phyloP scores from a whole-genome alignment of 2,113 vertebrate genomes.

The Sitta europaea region DNA sequence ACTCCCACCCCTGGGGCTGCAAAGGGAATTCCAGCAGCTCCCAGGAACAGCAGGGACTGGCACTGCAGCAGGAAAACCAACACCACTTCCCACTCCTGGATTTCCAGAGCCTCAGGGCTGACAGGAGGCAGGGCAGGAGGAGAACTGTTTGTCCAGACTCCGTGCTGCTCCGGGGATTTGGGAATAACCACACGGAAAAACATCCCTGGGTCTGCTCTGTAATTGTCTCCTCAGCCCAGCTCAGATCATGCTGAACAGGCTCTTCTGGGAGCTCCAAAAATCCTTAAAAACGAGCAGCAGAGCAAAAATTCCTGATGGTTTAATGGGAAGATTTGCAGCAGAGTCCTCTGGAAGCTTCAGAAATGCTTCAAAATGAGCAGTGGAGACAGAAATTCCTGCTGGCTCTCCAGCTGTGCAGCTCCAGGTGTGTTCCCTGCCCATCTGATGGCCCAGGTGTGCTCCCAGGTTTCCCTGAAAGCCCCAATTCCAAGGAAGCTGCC shows the following conservation, averaged over 20 bases:
- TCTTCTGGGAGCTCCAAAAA: neutral
- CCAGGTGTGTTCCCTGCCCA: fast-evolving
- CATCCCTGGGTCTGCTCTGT: neutral
- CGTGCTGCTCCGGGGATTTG: neutral
- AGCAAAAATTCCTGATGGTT: neutral
- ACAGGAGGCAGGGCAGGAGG: neutral
- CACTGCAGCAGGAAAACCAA: neutral
- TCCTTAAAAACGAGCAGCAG: neutral
- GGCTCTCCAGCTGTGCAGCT: neutral
- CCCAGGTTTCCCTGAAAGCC: neutral
- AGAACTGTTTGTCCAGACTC: neutral
- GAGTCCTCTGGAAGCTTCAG: neutral
- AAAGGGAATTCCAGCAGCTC: neutral
- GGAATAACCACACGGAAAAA: neutral
- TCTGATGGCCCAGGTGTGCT: neutral
- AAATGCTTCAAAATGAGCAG: neutral
- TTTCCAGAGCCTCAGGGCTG: neutral
- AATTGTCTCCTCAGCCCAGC: neutral
- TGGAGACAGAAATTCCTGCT: neutral
- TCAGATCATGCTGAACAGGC: neutral
- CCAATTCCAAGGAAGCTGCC: neutral
- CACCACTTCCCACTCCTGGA: neutral
- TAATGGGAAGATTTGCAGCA: neutral
- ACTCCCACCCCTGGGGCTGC: neutral
- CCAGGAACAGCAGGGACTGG: neutral